Base-by-base conservation (phyloP, 2,888 invertebrate species). In the Fragum whitleyi region DNA sequence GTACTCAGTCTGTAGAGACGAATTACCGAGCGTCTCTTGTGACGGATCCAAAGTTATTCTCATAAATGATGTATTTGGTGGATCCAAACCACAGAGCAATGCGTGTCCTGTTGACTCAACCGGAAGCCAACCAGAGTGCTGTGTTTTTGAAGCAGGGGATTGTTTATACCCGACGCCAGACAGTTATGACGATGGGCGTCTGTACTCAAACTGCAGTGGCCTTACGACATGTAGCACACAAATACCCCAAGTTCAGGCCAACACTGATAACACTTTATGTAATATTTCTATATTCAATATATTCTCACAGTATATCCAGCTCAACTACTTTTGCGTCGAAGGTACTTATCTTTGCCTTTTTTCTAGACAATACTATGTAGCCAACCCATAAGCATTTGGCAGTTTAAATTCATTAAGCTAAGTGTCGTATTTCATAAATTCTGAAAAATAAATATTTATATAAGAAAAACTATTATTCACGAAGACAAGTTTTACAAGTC, bases 301-400 rank as follows among this genome's bases (percentile, higher is more conserved):
- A 7, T 65, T 42, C 26, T 65, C 65, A 21, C 65, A 65, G 26
- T 65, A 65, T 26, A 26, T 42, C 21, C 65, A 21, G 42, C 21
- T 65, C 23, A 16, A 32, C 5, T 65, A 65, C 21, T 65, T 36
- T 42, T 65, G 65, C 36, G 65, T 65, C 9, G 65, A 65, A 65
- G 65, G 65, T 65, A 42, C n/a, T 47, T 39, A n/a, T n/a, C n/a
- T n/a, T n/a, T n/a, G n/a, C n/a, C n/a, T n/a, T n/a, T n/a, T n/a
- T n/a, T n/a, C n/a, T n/a, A n/a, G n/a, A n/a, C n/a, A n/a, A n/a
- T n/a, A n/a, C n/a, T n/a, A n/a, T n/a, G n/a, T n/a, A n/a, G n/a
- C n/a, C n/a, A n/a, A n/a, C n/a, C n/a, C n/a, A n/a, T n/a, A n/a
- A n/a, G n/a, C n/a, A n/a, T n/a, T n/a, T n/a, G n/a, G n/a, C n/a